A percentile compares a stretch with the other conserved stretches of the same genome.
These are phyloP conservation scores for Crambe crambe DNA, from an alignment of 37 sponge, comb jelly and placozoan genomes.

Conservation along the genomic window DNA sequence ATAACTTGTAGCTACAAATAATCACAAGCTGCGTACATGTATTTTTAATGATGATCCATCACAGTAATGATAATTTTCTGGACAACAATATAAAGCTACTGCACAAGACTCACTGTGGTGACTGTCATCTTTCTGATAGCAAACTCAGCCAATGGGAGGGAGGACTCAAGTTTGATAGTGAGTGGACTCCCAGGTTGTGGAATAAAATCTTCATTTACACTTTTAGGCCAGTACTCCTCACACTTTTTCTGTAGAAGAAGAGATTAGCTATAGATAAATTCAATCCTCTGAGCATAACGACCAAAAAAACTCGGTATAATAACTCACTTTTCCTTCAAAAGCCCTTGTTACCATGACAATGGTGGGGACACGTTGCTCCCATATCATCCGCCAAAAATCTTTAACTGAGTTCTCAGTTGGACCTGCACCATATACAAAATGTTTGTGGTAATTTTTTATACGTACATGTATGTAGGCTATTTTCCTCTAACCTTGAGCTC, in stretches of 20 bases:
- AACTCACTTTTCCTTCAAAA: constrained; percentile 45
- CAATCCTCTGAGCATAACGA: background rate
- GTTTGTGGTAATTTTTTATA: background rate
- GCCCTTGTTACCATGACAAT: constrained; percentile 60
- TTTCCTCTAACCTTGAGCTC: constrained; percentile 47
- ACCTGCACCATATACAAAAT: constrained; percentile 3
- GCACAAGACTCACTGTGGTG: constrained; percentile 22
- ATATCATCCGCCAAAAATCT: constrained; percentile 79
- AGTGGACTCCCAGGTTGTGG: constrained; percentile 6
- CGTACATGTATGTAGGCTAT: background rate
- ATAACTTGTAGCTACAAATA: too few relatives aligned
- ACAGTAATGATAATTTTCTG: background rate
- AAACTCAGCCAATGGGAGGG: constrained; percentile 65
- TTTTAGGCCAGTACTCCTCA: constrained; percentile 80
- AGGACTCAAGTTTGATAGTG: constrained; percentile 31
- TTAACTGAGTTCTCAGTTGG: constrained; percentile 38
- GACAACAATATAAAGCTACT: too few relatives aligned
- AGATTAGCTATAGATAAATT: background rate
- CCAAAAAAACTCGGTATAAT: background rate
- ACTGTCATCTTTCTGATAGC: constrained; percentile 53
- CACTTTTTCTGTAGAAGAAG: constrained; percentile 60
- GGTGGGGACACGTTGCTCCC: constrained; percentile 47
- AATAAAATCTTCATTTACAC: background rate
- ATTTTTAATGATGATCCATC: background rate
- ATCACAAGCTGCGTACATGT: constrained; percentile 35